Evolutionary conservation across 2,113 vertebrate species (phyloP).

Genomic region (Odocoileus hemionus): DNA sequence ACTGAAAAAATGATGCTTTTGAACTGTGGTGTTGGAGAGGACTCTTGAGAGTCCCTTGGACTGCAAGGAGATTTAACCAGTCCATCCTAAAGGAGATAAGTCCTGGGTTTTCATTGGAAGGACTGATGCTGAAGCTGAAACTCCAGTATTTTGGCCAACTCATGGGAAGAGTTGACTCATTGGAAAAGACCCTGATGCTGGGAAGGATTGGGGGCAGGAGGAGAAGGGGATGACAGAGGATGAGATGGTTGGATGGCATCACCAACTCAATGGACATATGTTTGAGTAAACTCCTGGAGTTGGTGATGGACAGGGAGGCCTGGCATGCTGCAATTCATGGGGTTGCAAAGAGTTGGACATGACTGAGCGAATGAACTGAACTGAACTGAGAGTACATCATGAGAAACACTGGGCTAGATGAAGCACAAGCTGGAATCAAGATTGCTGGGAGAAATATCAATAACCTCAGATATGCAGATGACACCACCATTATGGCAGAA

Average conservation of each 20-base stretch:
- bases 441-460: background rate
- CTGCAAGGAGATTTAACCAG: background rate
- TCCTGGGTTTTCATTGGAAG: background rate
- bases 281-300: background rate
- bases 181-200: background rate
- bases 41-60: background rate
- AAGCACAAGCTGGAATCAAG: background rate
- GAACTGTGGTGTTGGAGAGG: background rate
- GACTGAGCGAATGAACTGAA: background rate
- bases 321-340: background rate
- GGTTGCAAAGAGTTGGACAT: fast-evolving
- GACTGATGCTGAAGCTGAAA: background rate
- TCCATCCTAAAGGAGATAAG: background rate
- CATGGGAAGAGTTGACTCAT: background rate
- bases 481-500: background rate
- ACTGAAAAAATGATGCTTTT: fast-evolving
- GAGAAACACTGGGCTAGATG: background rate
- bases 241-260: background rate
- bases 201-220: background rate
- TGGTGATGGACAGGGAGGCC: fast-evolving
- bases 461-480: background rate
- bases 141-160: background rate
- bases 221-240: background rate
- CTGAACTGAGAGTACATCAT: background rate
- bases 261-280: background rate